Evolutionary conservation across 1,140 invertebrate species (phyloP).

Genomic region (Drosophila pachea): DNA sequence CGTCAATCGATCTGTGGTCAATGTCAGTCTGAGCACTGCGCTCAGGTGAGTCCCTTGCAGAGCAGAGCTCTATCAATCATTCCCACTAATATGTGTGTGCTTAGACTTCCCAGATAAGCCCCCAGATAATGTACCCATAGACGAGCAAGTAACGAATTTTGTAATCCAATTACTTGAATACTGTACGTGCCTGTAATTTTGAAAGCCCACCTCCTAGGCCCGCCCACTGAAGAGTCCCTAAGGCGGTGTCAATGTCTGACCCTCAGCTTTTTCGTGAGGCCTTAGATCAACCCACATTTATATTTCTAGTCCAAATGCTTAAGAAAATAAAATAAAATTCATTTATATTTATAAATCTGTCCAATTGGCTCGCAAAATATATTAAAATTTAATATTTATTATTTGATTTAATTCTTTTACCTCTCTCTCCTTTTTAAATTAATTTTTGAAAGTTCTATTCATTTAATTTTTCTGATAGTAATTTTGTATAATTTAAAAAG

Average conservation of each 20-base stretch:
- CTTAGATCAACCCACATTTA: too few relatives aligned
- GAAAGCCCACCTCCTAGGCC: conserved; percentile 35
- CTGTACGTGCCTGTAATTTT: conserved; percentile 78
- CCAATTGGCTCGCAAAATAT: too few relatives aligned
- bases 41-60: conserved; percentile 62
- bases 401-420: too few relatives aligned
- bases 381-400: too few relatives aligned
- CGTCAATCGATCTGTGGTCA: conserved; percentile 72
- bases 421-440: too few relatives aligned
- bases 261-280: too few relatives aligned
- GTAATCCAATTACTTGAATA: conserved; percentile 78
- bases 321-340: too few relatives aligned
- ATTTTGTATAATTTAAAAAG: neutral
- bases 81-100: conserved; percentile 37
- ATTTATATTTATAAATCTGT: too few relatives aligned
- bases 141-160: conserved; percentile 59
- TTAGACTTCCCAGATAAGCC: conserved; percentile 42
- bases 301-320: too few relatives aligned
- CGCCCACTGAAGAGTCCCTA: neutral
- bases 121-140: conserved; percentile 9
- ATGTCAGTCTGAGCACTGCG: conserved; percentile 68
- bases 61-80: neutral
- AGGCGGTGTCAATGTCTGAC: neutral
- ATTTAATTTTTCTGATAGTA: too few relatives aligned
- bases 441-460: too few relatives aligned